Base-by-base conservation (phyloP, 2,797 vertebrate genomes). In the Enteromius viviparus region DNA sequence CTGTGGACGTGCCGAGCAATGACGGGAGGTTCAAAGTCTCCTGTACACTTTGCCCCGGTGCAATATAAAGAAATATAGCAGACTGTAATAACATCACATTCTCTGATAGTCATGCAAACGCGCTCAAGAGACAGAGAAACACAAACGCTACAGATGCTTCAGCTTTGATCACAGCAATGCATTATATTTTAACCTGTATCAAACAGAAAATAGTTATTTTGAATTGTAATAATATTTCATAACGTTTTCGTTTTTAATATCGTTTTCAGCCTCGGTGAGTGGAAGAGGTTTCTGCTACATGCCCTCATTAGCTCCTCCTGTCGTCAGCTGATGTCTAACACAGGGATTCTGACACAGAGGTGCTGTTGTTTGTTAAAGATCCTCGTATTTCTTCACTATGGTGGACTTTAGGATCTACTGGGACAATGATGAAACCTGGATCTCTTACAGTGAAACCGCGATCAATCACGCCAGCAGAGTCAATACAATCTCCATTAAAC, bases 11-110 rank as follows among this genome's bases (percentile, higher is more conserved):
- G 55, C 14, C 11, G 45, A 17, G 47, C 47, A 51, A 45, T 1
- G 11, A 68, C 2, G 3, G 65, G 47, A 80, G 26, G 47, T 32
- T 76, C 75, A 79, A 75, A 70, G 51, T 70, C 78, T n/a, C 4
- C 40, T 5, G 53, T 37, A n/a, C 14, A 74, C 69, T 81, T 37
- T 64, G 69, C 7, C 21, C 69, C 1, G 21, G 26, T 47, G 42
- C 19, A 60, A 62, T 23, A 68, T 19, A n/a, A 81, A 21, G 32
- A 72, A n/a, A 64, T 15, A 49, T 49, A 62, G 64, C 58, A 51
- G 58, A 26, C 23, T 42, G 62, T 26, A 19, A 74, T 74, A 34
- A 64, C 23, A 70, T 32, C 51, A 80, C 19, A 60, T 7, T 68
- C 34, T 9, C 12, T 9, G 29, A 37, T 12, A 51, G 23, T 49